Evolutionary conservation across 2,113 vertebrate genomes (phyloP), one percentile per base, ranked within the genome.

Genomic region (Chlamydotis undulata): DNA sequence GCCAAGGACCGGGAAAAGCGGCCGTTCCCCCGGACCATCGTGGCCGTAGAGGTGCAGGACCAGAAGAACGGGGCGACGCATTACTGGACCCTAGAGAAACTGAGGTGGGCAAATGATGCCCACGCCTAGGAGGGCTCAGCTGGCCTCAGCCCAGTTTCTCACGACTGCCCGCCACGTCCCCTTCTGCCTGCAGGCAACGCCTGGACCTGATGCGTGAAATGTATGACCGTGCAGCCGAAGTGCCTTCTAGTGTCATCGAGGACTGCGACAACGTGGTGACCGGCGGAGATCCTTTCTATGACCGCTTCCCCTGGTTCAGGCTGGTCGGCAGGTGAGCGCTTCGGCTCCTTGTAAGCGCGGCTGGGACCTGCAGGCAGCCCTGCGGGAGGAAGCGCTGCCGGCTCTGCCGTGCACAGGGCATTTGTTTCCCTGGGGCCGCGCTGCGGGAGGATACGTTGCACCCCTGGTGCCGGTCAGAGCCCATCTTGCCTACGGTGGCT

Each of bases 271-370:
- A 98, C 1, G 98, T 98, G 74, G 98, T 99, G 98, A 99, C 99
- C 0, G 99, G 99, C 0, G 99, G 99, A 15, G 99, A 99, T 88
- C 99, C 99, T 50, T 99, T 99, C 97, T 99, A 99, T 1, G 99
- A 99, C 97, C 99, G 99, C 77, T 99, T 99, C 97, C 99, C 99
- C 57, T 99, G 99, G 99, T 99, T 99, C 98, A 99, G 99, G 94
- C 98, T 99, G 96, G 99, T 99, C 6, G 99, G 99, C 97, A 99
- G 99, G 99, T 99, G 98, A 98, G 98, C 16, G 35, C 93, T 88
- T 95, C 39, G 88, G 65, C 94, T 97, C 93, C 95, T 94, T 86
- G 7, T 7, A 89, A 29, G 79, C 0, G 2, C 7, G 12, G 35
- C 92, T 39, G 81, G 60, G 55, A 60, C 70, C 57, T 5, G 4